Conservation (phyloP, 2,113 vertebrate species). For the Illadopsis cleaveri region DNA sequence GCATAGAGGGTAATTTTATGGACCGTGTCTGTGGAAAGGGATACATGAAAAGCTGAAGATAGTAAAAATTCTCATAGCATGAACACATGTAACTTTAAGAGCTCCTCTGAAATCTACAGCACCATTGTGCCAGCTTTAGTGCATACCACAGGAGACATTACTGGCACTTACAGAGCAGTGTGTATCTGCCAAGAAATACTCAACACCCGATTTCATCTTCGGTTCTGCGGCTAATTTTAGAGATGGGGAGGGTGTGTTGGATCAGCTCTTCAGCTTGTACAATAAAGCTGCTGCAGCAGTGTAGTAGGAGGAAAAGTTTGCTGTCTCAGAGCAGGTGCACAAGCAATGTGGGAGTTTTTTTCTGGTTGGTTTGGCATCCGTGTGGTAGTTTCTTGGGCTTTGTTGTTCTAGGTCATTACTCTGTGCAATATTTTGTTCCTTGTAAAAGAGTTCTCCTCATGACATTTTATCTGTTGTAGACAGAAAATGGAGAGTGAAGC, state of each 20-base stretch:
- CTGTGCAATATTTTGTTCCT: not conserved
- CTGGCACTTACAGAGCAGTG: not conserved
- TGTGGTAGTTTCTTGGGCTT: not conserved
- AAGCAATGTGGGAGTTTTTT: not conserved
- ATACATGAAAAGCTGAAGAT: not conserved
- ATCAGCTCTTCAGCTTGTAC: not conserved
- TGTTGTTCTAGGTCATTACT: not conserved
- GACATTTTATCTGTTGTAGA: not conserved
- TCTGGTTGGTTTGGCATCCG: not conserved
- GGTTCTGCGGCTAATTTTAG: slow-evolving; percentile 22
- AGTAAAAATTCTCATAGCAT: not conserved
- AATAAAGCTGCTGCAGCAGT: not conserved
- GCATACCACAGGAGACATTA: slow-evolving; percentile 13
- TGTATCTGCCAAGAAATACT: not conserved
- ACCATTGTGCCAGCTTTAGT: not conserved
- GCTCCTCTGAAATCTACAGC: not conserved
- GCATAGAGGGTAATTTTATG: not conserved
- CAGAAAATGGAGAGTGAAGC: not conserved
- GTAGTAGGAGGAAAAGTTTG: not conserved
- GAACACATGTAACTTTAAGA: not conserved
- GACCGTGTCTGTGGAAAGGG: not conserved
- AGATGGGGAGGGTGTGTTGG: not conserved
- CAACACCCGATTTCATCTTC: slow-evolving; percentile 13
- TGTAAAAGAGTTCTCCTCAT: not conserved
- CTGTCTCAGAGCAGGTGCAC: slow-evolving; percentile 36